Conservation (phyloP, 2,888 invertebrate genomes). For the Cartodere bifasciata region DNA sequence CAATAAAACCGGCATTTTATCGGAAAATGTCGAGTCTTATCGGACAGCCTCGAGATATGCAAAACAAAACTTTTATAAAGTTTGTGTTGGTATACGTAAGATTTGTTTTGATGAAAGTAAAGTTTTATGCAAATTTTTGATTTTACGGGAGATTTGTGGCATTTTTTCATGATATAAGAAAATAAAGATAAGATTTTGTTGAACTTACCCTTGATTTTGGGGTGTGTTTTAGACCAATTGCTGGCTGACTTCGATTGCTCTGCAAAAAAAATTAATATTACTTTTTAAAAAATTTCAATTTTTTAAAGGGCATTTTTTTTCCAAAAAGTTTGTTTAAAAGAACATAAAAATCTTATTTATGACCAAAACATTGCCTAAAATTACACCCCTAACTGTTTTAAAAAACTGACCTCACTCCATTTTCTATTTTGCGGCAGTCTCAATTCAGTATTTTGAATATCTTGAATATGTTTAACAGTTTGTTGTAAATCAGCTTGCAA, state of each 20-base stretch:
- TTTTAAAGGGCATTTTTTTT: conserved; percentile 1
- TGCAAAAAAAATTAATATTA: conserved; percentile 24
- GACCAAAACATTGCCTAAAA: no score
- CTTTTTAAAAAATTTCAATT: conserved; percentile 4
- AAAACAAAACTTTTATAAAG: no score
- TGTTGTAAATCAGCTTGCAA: conserved; percentile 36
- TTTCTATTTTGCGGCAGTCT: conserved; percentile 35
- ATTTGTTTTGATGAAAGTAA: no score
- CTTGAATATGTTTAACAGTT: conserved; percentile 38
- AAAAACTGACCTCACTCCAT: conserved; percentile 30
- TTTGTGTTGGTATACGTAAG: no score
- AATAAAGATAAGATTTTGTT: no score
- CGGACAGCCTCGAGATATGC: no score
- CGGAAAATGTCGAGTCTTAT: no score
- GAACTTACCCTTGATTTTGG: conserved; percentile 53
- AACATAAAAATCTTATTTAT: not conserved
- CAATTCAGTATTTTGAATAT: conserved; percentile 36
- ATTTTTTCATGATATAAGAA: no score
- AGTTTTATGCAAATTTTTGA: no score
- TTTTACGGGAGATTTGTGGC: no score
- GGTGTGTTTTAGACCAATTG: conserved; percentile 53
- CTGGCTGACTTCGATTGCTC: conserved; percentile 56
- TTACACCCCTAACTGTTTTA: not conserved
- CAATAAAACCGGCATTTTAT: no score
- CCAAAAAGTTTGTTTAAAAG: not conserved